Base-by-base conservation (phyloP, 1,140 invertebrate species). In the Saxidomus purpurata region DNA sequence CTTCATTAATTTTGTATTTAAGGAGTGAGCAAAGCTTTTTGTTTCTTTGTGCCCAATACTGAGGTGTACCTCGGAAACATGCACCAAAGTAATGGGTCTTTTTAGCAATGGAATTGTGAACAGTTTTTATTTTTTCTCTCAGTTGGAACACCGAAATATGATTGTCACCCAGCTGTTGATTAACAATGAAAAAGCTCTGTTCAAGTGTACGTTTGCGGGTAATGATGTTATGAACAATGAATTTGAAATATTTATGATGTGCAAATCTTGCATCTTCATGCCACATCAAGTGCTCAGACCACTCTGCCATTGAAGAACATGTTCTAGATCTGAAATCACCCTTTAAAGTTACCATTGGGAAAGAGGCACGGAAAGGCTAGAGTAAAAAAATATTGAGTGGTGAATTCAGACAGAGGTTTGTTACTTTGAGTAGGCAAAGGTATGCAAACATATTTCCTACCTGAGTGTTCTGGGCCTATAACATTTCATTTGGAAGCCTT, bases 171-270 rank as follows among this genome's bases (percentile, higher is more conserved):
- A 49, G 47, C 47, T 49, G 47, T 49, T 49, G 47, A 11, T 49
- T 49, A 11, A 49, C 47, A 49, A 49, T 49, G 47, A 49, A 49
- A 11, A 17, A 11, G 17, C 47, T 49, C 17, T 49, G 47, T 49
- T 49, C 47, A 17, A 49, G 47, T 8, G 47, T 31, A 81, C 77
- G 67, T 85, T 91, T 71, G 84, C 90, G 47, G 22, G 63, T 85
- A 17, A 91, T 87, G 0, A 92, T 92, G 38, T 90, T 89, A 34
- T 91, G 86, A 22, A 91, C 82, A 38, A 91, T 49, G n/a, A 55
- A 55, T 55, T 55, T 55, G n/a, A 55, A 55, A 22, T 15, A 55
- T 11, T 55, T 13, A 22, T 55, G 52, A 15, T 19, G 6, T 15
- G 52, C 52, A 55, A 55, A 55, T 55, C 52, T 11, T 15, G 15